phyloP scores from a whole-genome alignment of 2,113 vertebrate genomes.

The Malurus melanocephalus region DNA sequence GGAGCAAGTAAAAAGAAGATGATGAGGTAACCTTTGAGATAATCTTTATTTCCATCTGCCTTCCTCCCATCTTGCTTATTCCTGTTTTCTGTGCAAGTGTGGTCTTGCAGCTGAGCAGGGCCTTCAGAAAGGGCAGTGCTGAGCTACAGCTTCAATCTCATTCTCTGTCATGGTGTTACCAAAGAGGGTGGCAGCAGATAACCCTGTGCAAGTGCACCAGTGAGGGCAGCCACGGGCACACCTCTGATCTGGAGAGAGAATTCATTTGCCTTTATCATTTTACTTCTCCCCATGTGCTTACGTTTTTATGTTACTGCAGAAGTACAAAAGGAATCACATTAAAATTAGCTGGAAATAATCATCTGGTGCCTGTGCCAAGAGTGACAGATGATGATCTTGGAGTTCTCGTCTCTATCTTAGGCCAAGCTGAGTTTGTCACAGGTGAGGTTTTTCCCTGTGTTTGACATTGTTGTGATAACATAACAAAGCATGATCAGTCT shows the following conservation, averaged over 20 bases:
- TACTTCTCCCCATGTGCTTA: background rate
- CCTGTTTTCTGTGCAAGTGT: background rate
- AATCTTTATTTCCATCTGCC: background rate
- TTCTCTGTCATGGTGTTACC: rapidly evolving
- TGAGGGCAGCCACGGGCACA: rapidly evolving
- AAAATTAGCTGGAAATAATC: conserved; percentile 76
- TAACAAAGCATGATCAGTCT: background rate
- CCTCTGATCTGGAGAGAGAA: background rate
- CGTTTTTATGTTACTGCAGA: background rate
- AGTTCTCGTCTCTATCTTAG: conserved; percentile 68
- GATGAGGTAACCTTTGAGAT: background rate
- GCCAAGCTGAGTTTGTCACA: conserved; percentile 49
- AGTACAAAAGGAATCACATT: conserved; percentile 51
- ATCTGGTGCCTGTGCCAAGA: conserved; percentile 51
- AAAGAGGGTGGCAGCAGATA: background rate
- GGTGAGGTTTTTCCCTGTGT: conserved; percentile 63
- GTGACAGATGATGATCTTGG: conserved; percentile 73
- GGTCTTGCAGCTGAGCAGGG: background rate
- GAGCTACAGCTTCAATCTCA: background rate
- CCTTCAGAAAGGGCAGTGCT: background rate
- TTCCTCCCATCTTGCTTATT: background rate
- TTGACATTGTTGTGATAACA: background rate
- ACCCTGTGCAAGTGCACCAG: background rate
- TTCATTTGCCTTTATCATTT: background rate
- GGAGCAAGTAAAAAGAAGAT: background rate